Percentiles rank a stretch among this genome's conserved stretches.
Evolutionary conservation across 2,113 vertebrate genomes (phyloP).

Genomic region (Pedionomus torquatus): DNA sequence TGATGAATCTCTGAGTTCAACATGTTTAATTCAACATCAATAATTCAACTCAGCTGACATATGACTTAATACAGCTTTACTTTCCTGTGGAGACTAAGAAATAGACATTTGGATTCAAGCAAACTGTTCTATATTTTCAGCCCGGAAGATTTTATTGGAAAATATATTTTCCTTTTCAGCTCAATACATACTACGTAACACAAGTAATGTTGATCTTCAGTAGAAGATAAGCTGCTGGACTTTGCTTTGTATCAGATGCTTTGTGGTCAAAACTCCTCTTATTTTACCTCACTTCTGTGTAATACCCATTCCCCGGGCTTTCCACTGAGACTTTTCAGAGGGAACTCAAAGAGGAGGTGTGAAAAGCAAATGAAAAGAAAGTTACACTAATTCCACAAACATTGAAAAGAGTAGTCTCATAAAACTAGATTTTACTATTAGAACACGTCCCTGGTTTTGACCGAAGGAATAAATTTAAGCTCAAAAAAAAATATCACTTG

Average conservation of each 20-base stretch:
- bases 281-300: not conserved
- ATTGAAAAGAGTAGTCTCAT: not conserved
- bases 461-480: not conserved
- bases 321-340: not conserved
- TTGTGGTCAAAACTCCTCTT: not conserved
- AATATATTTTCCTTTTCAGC: conserved; percentile 16
- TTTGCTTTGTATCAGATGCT: not conserved
- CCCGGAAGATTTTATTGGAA: conserved; percentile 21
- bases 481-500: not conserved
- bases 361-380: not conserved
- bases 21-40: conserved; percentile 17
- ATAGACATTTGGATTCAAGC: conserved; percentile 17
- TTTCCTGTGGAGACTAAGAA: not conserved
- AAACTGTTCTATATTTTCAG: not conserved
- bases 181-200: not conserved
- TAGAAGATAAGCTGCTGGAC: not conserved
- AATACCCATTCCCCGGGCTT: not conserved
- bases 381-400: not conserved
- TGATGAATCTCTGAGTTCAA: not conserved
- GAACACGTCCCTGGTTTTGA: not conserved
- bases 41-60: conserved; percentile 17
- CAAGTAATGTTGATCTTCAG: not conserved
- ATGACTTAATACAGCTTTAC: not conserved
- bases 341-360: not conserved
- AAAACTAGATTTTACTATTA: not conserved